Percentiles rank a stretch among this genome's conserved stretches.
Conservation (phyloP, 2,797 vertebrate genomes). For the Trichosurus vulpecula region DNA sequence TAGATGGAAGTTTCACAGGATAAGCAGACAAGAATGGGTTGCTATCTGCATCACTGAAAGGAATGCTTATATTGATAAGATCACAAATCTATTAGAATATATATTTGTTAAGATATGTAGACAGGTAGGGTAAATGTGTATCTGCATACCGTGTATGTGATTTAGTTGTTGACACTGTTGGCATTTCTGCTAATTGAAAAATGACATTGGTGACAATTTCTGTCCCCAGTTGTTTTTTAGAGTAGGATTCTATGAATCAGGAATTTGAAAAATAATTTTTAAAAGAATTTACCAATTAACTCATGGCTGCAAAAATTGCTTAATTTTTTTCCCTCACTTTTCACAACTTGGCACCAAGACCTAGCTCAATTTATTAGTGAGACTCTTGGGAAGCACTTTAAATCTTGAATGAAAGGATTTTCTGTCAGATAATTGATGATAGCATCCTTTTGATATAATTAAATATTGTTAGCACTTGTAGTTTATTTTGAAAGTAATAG, state of each 20-base stretch:
- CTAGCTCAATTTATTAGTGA: slow-evolving; percentile 1
- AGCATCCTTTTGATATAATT: neutral
- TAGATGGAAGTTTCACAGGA: neutral
- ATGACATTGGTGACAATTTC: neutral
- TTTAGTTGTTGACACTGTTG: slow-evolving; percentile 10
- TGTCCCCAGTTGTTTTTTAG: slow-evolving; percentile 4
- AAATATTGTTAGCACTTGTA: neutral
- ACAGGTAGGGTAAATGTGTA: neutral
- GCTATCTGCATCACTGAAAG: neutral
- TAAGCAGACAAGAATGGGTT: neutral
- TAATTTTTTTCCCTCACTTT: neutral
- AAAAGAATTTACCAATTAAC: neutral
- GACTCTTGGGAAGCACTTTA: neutral
- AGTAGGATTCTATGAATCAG: neutral
- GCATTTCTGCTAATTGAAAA: slow-evolving; percentile 40
- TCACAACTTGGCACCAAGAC: neutral
- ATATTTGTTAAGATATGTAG: neutral
- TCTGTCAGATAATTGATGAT: neutral
- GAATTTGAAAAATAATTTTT: slow-evolving; percentile 21
- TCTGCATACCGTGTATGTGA: neutral
- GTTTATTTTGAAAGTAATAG: slow-evolving; percentile 30
- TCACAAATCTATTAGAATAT: neutral
- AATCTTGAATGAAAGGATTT: slow-evolving; percentile 21
- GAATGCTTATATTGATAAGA: neutral
- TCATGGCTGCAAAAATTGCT: neutral